phyloP scores from a whole-genome alignment of 1,140 invertebrate species.

The Sycophaga agraensis region DNA sequence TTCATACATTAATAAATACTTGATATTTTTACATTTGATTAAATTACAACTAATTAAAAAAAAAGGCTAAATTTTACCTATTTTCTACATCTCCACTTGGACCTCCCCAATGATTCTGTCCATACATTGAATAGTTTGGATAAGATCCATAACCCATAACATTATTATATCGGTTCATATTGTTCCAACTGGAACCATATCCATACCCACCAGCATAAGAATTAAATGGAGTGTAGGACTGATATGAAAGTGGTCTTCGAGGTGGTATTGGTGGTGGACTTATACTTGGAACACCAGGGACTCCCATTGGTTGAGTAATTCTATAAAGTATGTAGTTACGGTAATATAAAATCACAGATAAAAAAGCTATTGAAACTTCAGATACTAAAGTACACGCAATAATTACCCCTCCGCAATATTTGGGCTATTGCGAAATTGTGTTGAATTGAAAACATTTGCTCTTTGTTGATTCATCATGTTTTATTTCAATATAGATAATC shows the following conservation, averaged over 20 bases:
- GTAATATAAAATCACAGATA: too few species aligned
- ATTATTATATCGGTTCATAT: constrained; percentile 40
- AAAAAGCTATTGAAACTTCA: too few species aligned
- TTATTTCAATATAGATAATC: background rate
- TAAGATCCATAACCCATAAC: constrained; percentile 38
- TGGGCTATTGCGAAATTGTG: constrained; percentile 40
- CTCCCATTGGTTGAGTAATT: constrained; percentile 31
- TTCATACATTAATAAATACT: background rate
- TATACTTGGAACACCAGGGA: constrained; percentile 13
- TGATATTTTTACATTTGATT: too few species aligned
- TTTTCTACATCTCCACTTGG: constrained; percentile 65
- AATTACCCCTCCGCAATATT: constrained; percentile 38
- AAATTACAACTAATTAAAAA: background rate
- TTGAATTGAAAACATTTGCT: constrained; percentile 30
- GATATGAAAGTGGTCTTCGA: constrained; percentile 37
- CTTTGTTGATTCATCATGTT: constrained; percentile 40
- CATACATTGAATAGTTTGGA: constrained; percentile 46
- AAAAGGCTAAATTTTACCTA: constrained; percentile 51
- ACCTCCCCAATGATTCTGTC: constrained; percentile 48
- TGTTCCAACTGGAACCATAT: constrained; percentile 42
- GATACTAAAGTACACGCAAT: constrained; percentile 12
- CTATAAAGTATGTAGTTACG: background rate
- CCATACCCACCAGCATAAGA: constrained; percentile 35
- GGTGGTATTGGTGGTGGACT: constrained; percentile 46
- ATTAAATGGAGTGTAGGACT: constrained; percentile 43